Percentiles rank a stretch among this genome's conserved stretches.
phyloP scores from a whole-genome alignment of 2,797 vertebrate species.

The Syngnathus rostellatus region DNA sequence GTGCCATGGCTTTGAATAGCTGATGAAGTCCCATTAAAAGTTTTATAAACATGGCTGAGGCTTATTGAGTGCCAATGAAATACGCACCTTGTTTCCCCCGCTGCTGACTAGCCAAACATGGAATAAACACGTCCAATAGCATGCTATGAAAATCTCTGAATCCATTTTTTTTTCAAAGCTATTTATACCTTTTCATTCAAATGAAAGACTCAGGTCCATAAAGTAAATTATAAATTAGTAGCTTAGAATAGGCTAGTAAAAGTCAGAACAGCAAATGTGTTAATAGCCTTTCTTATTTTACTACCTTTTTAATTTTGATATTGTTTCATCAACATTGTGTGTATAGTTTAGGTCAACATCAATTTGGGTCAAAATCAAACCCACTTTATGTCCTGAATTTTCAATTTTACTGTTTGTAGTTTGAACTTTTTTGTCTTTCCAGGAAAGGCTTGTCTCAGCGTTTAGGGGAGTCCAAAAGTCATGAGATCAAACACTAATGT shows the following conservation, averaged over 20 bases:
- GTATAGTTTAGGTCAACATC: background rate
- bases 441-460: background rate
- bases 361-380: background rate
- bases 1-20: slow-evolving; percentile 72
- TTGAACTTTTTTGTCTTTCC: too few relatives aligned
- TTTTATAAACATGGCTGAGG: slow-evolving; percentile 77
- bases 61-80: slow-evolving; percentile 77
- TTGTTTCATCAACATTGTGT: background rate
- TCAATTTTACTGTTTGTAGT: too few relatives aligned
- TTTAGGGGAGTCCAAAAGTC: background rate
- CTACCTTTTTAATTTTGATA: too few relatives aligned
- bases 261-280: background rate
- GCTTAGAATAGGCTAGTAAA: background rate
- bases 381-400: background rate
- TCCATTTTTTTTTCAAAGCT: slow-evolving; percentile 9
- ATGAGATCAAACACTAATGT: background rate
- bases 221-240: slow-evolving; percentile 23
- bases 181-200: background rate
- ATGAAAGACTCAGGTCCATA: slow-evolving; percentile 47
- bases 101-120: slow-evolving; percentile 64
- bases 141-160: slow-evolving; percentile 71
- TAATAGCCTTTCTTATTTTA: background rate
- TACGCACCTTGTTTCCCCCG: slow-evolving; percentile 66
- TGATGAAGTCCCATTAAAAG: slow-evolving; percentile 81
- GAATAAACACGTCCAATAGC: slow-evolving; percentile 74